Base-by-base conservation (phyloP, 1,140 invertebrate genomes). In the Oedothorax gibbosus region DNA sequence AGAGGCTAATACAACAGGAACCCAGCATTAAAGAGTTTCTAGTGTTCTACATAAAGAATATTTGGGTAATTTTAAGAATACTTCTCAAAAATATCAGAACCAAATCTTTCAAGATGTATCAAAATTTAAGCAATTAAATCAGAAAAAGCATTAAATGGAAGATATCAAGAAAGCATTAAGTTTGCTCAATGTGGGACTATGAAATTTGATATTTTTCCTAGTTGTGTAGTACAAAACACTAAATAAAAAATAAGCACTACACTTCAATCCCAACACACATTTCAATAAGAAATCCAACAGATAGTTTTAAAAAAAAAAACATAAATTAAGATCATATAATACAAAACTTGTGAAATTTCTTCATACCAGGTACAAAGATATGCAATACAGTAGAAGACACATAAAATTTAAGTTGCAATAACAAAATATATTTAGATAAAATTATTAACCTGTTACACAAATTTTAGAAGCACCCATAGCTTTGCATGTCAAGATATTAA, bases 401-500 rank as follows among this genome's bases (percentile, higher is more conserved):
- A 10, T 4, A 66, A 18, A 3, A 4, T 21, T 7, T 20, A 4
- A 20, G 0, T n/a, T 20, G n/a, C 64, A 0, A 0, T n/a, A 10
- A 21, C 10, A 53, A 54, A 72, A 12, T n/a, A 57, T 75, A 51
- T 8, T 53, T 54, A 60, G 3, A n/a, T 60, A 60, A 20, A 81
- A 14, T 7, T 14, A 20, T 12, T 62, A 85, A 96, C 95, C 97
- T 88, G 96, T 96, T 14, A 98, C 93, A 68, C 96, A 90, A 15
- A 98, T 92, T 90, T 94, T 93, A 3, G 92, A 91, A 0, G 97
- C 97, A 9, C 97, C 97, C 93, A 96, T 95, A 0, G 97, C 94
- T 91, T 95, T 95, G 4, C 97, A 97, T 12, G 94, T 92, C 14
- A 98, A 87, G 68, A 98, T 89, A 49, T 93, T 94, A 0, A 98